Conservation (phyloP, 2,797 vertebrate genomes). For the Orestias chungarensis region DNA sequence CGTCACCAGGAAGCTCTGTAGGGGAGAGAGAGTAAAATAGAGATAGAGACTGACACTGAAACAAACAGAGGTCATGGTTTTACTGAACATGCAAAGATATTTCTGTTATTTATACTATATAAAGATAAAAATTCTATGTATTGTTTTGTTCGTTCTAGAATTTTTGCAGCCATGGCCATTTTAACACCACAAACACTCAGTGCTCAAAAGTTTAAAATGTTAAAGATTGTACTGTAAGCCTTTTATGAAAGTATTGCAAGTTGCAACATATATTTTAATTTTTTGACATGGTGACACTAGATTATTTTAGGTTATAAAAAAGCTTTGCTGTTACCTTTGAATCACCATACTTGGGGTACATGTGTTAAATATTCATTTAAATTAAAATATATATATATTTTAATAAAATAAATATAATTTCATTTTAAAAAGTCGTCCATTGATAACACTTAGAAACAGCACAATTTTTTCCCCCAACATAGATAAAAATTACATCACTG, state of each 20-base stretch:
- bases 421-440: too few relatives aligned
- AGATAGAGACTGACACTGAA: neutral
- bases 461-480: too few relatives aligned
- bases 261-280: neutral
- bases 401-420: too few relatives aligned
- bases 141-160: too few relatives aligned
- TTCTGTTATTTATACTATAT: neutral
- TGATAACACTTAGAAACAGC: too few relatives aligned
- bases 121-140: too few relatives aligned
- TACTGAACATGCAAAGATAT: neutral
- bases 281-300: neutral
- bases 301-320: neutral
- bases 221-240: neutral
- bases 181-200: neutral
- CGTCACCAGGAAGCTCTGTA: conserved; percentile 48
- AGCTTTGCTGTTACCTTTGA: neutral
- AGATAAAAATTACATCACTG: too few relatives aligned
- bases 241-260: neutral
- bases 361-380: neutral
- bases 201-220: neutral
- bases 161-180: too few relatives aligned
- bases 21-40: conserved; percentile 7
- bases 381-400: too few relatives aligned
- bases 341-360: neutral
- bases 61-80: conserved; percentile 9